Percentiles rank a stretch among this genome's conserved stretches.
Evolutionary conservation across 2,888 invertebrate species (phyloP).

Genomic region (Notodonta ziczac): DNA sequence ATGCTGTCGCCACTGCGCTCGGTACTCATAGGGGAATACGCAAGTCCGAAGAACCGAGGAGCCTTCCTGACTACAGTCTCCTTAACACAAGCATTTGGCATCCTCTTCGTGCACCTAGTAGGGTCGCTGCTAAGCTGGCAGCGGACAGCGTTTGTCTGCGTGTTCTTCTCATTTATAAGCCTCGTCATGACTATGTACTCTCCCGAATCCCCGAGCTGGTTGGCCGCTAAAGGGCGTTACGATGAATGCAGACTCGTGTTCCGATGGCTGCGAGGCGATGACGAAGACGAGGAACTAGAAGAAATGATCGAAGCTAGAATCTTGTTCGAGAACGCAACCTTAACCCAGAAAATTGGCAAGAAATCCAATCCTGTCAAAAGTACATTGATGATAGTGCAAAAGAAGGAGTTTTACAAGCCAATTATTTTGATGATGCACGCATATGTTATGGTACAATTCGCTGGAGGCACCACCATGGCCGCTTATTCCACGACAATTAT

Average conservation of each 20-base stretch:
- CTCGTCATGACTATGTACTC: constrained; percentile 63
- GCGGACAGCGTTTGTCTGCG: constrained; percentile 75
- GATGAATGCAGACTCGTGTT: constrained; percentile 81
- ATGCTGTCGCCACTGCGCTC: constrained; percentile 74
- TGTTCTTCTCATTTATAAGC: constrained; percentile 70
- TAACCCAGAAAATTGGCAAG: constrained; percentile 30
- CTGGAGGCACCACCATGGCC: constrained; percentile 87
- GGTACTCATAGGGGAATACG: constrained; percentile 81
- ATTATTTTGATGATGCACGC: constrained; percentile 84
- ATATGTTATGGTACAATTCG: constrained; percentile 86
- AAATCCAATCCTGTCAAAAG: constrained; percentile 33
- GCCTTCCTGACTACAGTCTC: constrained; percentile 84
- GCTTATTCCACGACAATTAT: constrained; percentile 87
- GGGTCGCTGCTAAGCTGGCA: constrained; percentile 85
- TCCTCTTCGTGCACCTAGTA: constrained; percentile 84
- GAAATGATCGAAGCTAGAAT: constrained; percentile 59
- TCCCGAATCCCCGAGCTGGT: constrained; percentile 87
- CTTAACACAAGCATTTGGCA: constrained; percentile 83
- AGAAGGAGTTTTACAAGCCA: constrained; percentile 82
- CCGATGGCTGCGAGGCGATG: constrained; percentile 81
- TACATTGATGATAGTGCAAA: constrained; percentile 46
- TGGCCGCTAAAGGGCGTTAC: constrained; percentile 77
- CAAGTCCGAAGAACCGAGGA: constrained; percentile 84
- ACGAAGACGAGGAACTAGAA: constrained; percentile 63
- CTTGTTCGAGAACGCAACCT: constrained; percentile 46